These are phyloP conservation scores for Hippocampus comes DNA, from an alignment of 2,113 vertebrate species.

Conservation along the genomic window DNA sequence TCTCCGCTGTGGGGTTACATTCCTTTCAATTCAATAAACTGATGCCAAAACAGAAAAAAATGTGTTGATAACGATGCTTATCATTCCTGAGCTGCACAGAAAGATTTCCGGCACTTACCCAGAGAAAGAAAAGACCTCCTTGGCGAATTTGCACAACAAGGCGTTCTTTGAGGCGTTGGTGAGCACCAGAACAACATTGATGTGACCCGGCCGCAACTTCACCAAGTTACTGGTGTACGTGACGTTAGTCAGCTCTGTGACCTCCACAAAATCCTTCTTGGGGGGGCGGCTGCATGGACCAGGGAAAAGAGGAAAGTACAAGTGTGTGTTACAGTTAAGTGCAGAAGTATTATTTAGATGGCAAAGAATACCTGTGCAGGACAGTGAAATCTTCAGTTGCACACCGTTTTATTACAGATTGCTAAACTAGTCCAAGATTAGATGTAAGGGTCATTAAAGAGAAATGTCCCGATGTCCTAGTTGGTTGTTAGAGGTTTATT, in stretches of 20 bases:
- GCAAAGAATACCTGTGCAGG: background rate
- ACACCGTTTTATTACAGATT: too few species aligned
- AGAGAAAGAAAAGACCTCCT: conserved; percentile 90
- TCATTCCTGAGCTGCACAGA: background rate
- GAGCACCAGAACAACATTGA: conserved; percentile 89
- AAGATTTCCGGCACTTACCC: conserved; percentile 66
- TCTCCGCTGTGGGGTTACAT: too few species aligned
- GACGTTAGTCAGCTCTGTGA: conserved; percentile 88
- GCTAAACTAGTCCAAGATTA: too few species aligned
- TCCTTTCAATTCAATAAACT: background rate
- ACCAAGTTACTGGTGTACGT: conserved; percentile 92
- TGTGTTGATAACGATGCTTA: background rate
- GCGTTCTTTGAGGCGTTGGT: conserved; percentile 83
- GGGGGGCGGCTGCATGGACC: conserved; percentile 74
- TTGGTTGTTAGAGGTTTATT: too few species aligned
- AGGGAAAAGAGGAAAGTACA: background rate
- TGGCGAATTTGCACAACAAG: conserved; percentile 86
- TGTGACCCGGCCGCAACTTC: conserved; percentile 85
- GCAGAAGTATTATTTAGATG: background rate
- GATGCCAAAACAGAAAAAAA: background rate
- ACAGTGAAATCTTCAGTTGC: too few species aligned
- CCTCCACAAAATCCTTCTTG: conserved; percentile 90
- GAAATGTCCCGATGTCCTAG: too few species aligned
- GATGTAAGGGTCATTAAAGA: too few species aligned
- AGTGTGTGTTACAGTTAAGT: background rate